A percentile compares a stretch with the other conserved stretches of the same genome.
These are phyloP conservation scores for Psix sp. DNA, from an alignment of 1,140 invertebrate species.

Conservation along the genomic window DNA sequence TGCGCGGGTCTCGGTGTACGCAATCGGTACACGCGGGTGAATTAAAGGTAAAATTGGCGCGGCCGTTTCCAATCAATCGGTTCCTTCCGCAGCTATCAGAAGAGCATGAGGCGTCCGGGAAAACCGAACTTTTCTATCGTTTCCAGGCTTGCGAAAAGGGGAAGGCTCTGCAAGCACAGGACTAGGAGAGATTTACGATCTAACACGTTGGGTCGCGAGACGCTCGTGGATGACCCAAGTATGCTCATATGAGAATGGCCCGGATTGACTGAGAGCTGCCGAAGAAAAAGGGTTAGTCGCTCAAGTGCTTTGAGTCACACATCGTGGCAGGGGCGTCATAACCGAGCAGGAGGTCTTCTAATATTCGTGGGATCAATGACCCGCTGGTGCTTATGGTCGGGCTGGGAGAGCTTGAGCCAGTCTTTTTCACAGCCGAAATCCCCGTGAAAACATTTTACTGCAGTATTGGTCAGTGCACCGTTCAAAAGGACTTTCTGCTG, in stretches of 20 bases:
- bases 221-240: no score
- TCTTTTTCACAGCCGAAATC: no score
- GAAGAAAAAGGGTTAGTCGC: constrained; percentile 74
- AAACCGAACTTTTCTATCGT: constrained; percentile 77
- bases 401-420: no score
- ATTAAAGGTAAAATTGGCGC: constrained; percentile 60
- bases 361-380: constrained; percentile 56
- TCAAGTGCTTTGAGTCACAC: constrained; percentile 77
- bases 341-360: constrained; percentile 68
- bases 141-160: constrained; percentile 58
- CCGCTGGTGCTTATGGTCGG: no score
- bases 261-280: constrained; percentile 9
- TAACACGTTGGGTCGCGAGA: no score
- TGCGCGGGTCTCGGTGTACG: constrained; percentile 42
- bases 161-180: constrained; percentile 12
- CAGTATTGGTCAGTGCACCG: no score
- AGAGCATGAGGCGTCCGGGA: constrained; percentile 72
- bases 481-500: no score
- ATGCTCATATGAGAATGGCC: constrained; percentile 69
- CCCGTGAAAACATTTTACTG: no score
- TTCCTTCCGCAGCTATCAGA: constrained; percentile 76
- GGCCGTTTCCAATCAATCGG: constrained; percentile 77
- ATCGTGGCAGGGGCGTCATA: constrained; percentile 69
- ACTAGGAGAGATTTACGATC: neutral
- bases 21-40: constrained; percentile 28